Evolutionary conservation across 2,113 vertebrate genomes (phyloP), one percentile per base, ranked within the genome.

Genomic region (Leucoraja erinaceus): DNA sequence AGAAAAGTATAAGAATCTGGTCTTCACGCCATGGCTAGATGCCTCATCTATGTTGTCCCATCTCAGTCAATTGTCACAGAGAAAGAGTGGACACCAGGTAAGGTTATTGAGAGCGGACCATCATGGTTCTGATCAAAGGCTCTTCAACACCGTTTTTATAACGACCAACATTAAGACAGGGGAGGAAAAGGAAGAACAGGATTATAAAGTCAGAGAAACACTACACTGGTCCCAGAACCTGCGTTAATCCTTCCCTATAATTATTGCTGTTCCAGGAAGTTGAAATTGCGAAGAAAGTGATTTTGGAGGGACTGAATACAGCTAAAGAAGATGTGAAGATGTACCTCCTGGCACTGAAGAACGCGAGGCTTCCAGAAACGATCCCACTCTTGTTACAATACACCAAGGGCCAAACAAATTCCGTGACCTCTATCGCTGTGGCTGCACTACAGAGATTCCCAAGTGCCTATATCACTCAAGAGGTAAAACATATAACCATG

Each of bases 291-390:
- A 18, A 94, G 63, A 84, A 94, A 81, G 93, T 90, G 47, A 83
- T 96, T 70, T 93, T 95, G 11, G 10, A 31, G 1, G 94, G 94
- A 0, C 93, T 96, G 11, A 61, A 94, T 25, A 56, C 4, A 1
- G 93, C 95, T 0, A 0, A 93, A 76, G 92, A 94, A 20, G 94
- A 94, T 93, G 92, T 91, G 10, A 93, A 94, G 6, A 38, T 93
- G 59, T 93, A 94, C 93, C 94, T 96, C 93, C 79, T 95, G 76
- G 94, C 95, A 88, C 93, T 96, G 93, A 95, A 95, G 54, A 96
- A 95, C 0, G 81, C 95, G 0, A 61, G 0, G 18, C 95, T 96
- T 5, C 95, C 95, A 0, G 74, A 93, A 93, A 94, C 94, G 38
- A 94, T 96, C 63, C 94, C 95, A 72, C 84, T 16, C 2, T 93